Evolutionary conservation across 2,888 invertebrate species (phyloP), one percentile per base, ranked within the genome.

Genomic region (Pyralis farinalis): DNA sequence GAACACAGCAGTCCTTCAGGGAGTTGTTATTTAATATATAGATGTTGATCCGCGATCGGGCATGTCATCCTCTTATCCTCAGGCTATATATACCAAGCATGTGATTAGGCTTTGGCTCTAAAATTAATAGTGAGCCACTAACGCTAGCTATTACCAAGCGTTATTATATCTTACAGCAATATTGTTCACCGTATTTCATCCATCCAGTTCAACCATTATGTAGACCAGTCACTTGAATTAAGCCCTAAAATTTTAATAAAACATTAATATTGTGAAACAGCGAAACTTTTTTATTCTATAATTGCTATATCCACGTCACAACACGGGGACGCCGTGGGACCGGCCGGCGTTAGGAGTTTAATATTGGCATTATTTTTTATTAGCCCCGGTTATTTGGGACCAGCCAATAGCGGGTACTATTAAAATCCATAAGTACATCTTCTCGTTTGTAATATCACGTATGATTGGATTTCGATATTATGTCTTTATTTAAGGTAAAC

Each of bases 341-440:
- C 34, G 51, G 43, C 55, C 55, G 49, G 54, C 52, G 69, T 57
- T 61, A 51, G 59, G 61, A 53, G 60, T 70, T 76, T 75, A 70
- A 72, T 72, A 70, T 65, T 55, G 65, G 59, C 66, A 63, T 76
- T 69, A 69, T 64, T 72, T 77, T 79, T 80, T 78, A 77, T 74
- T 68, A 62, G 51, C 51, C 43, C 49, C 47, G 58, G 67, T 68
- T 67, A 66, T 67, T 64, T 44, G 46, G 46, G 46, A 44, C 50
- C 50, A 47, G 58, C 53, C 58, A 53, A 64, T 70, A 60, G 44
- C 40, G 48, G 51, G 27, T 37, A 36, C 36, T 47, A 50, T 55
- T 48, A 55, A 55, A 55, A 58, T 42, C 50, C 45, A 36, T 47
- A 55, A 25, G 16, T 58, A 46, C 51, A 47, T 53, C 44, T 44